Base-by-base conservation (phyloP, 2,888 invertebrate species). In the Alviniconcha strummeri region DNA sequence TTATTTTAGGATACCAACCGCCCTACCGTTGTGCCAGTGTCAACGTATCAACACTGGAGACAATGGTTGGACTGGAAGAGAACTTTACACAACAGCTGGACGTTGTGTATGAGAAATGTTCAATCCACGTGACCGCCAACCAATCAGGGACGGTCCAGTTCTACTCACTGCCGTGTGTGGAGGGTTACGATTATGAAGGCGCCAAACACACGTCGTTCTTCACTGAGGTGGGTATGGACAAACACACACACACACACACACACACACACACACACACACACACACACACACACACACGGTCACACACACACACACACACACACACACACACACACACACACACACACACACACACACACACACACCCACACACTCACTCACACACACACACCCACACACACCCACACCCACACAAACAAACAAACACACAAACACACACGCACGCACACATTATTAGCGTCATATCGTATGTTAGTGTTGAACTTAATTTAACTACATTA, bases 101-200 rank as follows among this genome's bases (percentile, higher is more conserved):
- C 56, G 78, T 78, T 11, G 52, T 11, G 36, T 78, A 78, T 17
- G 64, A 36, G 13, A 57, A 78, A 57, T 78, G 78, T n/a, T 19
- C 56, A 13, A 78, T 78, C 64, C 11, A 60, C 9, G 78, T 78
- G 69, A n/a, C 15, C 54, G 52, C 17, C 75, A 77, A 77, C 57
- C n/a, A 57, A 2, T 78, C 78, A 5, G 78, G 78, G 52, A 13
- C 60, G 15, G 13, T 13, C 1, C 7, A 60, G 13, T 11, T 5
- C 64, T 78, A 19, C 64, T 78, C 78, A n/a, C n/a, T 78, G 78
- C 52, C 78, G 4, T 78, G 78, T 15, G 36, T 64, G 60, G 78
- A 60, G 17, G 78, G 78, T 6, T 78, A 11, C 52, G 36, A 78
- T 36, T 78, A 78, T 52, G 64, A 78, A 5, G 78, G 78, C 8